Evolutionary conservation across 2,888 invertebrate species (phyloP).

Genomic region (Sussaba pulchella): DNA sequence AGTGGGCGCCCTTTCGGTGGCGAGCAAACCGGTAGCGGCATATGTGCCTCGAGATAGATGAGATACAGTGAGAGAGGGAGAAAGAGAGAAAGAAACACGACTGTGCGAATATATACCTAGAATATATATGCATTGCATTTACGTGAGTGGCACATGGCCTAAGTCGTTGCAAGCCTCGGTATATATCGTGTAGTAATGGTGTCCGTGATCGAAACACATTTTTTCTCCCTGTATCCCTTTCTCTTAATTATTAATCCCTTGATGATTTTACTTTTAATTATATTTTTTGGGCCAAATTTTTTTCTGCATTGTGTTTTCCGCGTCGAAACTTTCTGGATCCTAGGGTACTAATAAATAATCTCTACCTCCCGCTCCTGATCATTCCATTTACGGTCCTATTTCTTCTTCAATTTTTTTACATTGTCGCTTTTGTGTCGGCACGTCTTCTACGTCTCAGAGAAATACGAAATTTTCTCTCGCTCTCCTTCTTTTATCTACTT

Average conservation of each 20-base stretch:
- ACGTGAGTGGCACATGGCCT: constrained; percentile 51
- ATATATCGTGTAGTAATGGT: constrained; percentile 14
- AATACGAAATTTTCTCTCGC: too few relatives aligned
- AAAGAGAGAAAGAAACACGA: constrained; percentile 2
- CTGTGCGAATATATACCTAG: constrained; percentile 1
- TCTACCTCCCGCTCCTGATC: too few relatives aligned
- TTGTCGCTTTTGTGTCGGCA: too few relatives aligned
- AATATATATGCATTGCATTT: background rate
- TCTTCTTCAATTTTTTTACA: too few relatives aligned
- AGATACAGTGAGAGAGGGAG: constrained; percentile 2
- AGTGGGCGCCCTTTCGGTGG: constrained; percentile 32
- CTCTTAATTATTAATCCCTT: constrained; percentile 11
- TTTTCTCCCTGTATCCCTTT: constrained; percentile 9
- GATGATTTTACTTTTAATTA: too few relatives aligned
- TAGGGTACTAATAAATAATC: too few relatives aligned
- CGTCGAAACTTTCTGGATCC: too few relatives aligned
- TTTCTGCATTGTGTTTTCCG: too few relatives aligned
- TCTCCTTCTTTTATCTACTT: background rate
- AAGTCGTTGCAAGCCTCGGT: constrained; percentile 12
- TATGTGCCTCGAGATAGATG: constrained; percentile 25
- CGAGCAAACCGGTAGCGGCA: constrained; percentile 38
- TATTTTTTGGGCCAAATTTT: too few relatives aligned
- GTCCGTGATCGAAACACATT: constrained; percentile 62
- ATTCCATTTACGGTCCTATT: too few relatives aligned
- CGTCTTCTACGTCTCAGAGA: too few relatives aligned